These are phyloP conservation scores for Aporrectodea caliginosa DNA, from an alignment of 1,140 invertebrate species.

Conservation along the genomic window DNA sequence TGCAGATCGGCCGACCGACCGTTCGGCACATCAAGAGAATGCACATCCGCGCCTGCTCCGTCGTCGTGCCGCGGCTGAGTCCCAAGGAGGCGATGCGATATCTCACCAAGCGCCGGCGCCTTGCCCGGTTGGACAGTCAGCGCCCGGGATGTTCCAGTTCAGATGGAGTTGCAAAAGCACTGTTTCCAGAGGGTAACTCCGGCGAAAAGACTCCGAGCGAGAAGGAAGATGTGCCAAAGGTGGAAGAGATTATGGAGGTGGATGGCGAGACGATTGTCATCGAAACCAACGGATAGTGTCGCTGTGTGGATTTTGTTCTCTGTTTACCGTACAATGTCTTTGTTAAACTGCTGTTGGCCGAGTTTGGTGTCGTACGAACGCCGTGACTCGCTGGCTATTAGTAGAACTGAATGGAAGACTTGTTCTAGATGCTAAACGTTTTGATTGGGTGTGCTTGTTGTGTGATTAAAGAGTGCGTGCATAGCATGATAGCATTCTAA, in stretches of 20 bases:
- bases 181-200: too few species aligned
- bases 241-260: background rate
- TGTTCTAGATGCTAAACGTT: too few species aligned
- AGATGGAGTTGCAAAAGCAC: background rate
- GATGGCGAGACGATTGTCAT: background rate
- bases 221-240: background rate
- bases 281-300: background rate
- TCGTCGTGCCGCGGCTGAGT: slow-evolving; percentile 5
- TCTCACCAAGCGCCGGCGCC: background rate
- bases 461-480: too few species aligned
- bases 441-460: too few species aligned
- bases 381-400: too few species aligned
- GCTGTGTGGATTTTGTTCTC: too few species aligned
- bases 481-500: too few species aligned
- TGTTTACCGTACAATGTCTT: too few species aligned
- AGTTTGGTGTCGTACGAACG: too few species aligned
- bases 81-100: background rate
- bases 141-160: background rate
- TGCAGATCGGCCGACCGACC: slow-evolving; percentile 23
- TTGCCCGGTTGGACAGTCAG: background rate
- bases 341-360: too few species aligned
- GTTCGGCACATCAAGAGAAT: slow-evolving; percentile 27
- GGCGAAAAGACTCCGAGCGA: background rate
- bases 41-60: slow-evolving; percentile 15
- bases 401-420: too few species aligned